Base-by-base conservation (phyloP, 2,113 vertebrate genomes). In the Epinephelus cyanopodus region DNA sequence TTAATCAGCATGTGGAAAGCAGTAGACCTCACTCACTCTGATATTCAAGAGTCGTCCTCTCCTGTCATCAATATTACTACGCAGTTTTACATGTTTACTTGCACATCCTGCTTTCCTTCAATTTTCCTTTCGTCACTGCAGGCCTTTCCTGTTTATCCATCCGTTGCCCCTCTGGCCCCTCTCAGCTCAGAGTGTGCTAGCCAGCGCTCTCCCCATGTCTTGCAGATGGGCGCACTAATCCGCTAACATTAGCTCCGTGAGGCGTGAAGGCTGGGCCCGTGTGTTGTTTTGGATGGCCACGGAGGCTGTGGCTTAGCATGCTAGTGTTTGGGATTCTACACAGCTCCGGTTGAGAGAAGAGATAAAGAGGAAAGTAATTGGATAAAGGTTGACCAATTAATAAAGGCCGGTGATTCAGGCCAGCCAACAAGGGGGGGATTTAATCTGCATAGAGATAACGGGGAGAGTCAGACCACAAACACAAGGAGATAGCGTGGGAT, bases 311-410 rank as follows among this genome's bases (percentile, higher is more conserved):
- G 67, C 87, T 79, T 60, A 78, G 62, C 67, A 53, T 54, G 84
- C 75, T 62, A 60, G 78, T 73, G 69, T 86, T 89, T 77, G 78
- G 72, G 82, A 82, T 82, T 88, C 87, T 72, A 53, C 78, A 78
- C 77, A 70, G 80, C 82, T 76, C 61, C 37, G 53, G 86, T 84
- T 73, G 77, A 81, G 84, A 42, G 50, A 73, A 21, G 85, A 89
- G 90, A 93, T 93, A 91, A 90, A 90, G 83, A 68, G n/a, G 17
- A 85, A 89, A 75, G 81, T 93, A 94, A 94, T 91, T 92, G 93
- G 93, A 92, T 92, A 86, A 90, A 93, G 92, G 89, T 81, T 84
- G 92, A 88, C 89, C 93, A 94, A 94, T 94, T 94, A 94, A 92
- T 92, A 89, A 86, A 89, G 88, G 89, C 85, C 76, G 25, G 78